Evolutionary conservation across 2,888 invertebrate species (phyloP), one percentile per base, ranked within the genome.

Genomic region (Pristionchus arcanus): DNA sequence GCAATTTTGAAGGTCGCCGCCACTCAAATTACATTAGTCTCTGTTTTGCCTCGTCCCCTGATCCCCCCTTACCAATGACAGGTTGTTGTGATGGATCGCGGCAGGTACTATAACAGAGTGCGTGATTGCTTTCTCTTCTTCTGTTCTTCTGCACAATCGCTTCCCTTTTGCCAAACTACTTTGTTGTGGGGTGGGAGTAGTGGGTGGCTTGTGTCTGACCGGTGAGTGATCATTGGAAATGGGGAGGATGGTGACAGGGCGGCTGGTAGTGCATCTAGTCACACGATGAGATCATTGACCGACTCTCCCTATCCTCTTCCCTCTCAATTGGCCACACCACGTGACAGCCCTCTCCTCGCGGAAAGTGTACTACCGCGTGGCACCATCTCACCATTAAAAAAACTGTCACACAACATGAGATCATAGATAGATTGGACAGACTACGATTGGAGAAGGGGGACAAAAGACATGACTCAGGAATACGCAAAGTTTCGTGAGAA

Each of bases 261-360:
- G 55, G n/a, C 19, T 25, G 55, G 55, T 28, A 19, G 37, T 13
- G 13, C 55, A 25, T 21, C 3, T 53, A 53, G 81, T 49, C 81
- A 53, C 49, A 34, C 21, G 49, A 81, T 81, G 81, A 81, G 81
- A 81, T 81, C 81, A 81, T 81, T 81, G 81, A 34, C 53, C 87
- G 13, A 16, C 87, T 68, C 87, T 87, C n/a, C 31, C 86, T 86
- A 49, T 71, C 34, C 88, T 74, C 68, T 88, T 25, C 34, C n/a
- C 87, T 87, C 87, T 42, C 87, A 34, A 74, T 55, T 74, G 68
- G 68, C 74, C 74, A 16, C 31, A 34, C 68, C 74, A 77, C 74
- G 74, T 77, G 74, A 83, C 55, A 53, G 68, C 42, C 16, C 84
- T 19, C 25, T 31, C 19, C 34, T 59, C 42, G 42, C 21, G 42